These are phyloP conservation scores for Fragum sueziense DNA, from an alignment of 2,888 invertebrate species.

Conservation along the genomic window DNA sequence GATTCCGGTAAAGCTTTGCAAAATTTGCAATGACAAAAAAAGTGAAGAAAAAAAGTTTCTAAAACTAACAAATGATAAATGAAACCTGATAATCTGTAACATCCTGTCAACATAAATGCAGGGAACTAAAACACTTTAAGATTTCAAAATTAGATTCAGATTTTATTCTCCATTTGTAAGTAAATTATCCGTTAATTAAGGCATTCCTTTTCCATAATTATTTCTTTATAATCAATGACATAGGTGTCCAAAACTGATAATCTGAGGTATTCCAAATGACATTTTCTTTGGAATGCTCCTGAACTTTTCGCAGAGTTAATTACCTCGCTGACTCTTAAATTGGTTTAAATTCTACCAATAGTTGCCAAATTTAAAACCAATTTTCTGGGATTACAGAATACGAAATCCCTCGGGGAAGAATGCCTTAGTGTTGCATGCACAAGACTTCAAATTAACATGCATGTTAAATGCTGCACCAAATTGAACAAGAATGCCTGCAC, in stretches of 20 bases:
- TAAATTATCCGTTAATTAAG: slow-evolving; percentile 18
- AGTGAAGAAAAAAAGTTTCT: not conserved
- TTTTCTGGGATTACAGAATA: slow-evolving; percentile 26
- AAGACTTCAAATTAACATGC: slow-evolving; percentile 21
- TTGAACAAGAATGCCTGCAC: not conserved
- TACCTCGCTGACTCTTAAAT: slow-evolving; percentile 20
- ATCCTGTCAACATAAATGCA: slow-evolving; percentile 11
- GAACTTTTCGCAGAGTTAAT: slow-evolving; percentile 11
- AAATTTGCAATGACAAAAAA: not conserved
- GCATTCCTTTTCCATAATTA: slow-evolving; percentile 1
- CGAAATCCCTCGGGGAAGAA: slow-evolving; percentile 7
- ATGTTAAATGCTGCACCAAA: slow-evolving; percentile 12
- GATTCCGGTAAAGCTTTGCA: no score
- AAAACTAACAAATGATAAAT: not conserved
- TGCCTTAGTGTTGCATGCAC: slow-evolving; percentile 5
- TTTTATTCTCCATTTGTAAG: not conserved
- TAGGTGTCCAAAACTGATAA: slow-evolving; percentile 22
- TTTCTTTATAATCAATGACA: slow-evolving; percentile 7
- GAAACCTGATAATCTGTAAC: slow-evolving; percentile 7
- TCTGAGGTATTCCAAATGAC: slow-evolving; percentile 6
- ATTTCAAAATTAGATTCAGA: slow-evolving; percentile 2
- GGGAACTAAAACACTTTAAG: not conserved
- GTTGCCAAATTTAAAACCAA: slow-evolving; percentile 33
- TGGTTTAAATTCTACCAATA: slow-evolving; percentile 30
- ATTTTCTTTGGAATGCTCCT: slow-evolving; percentile 7